phyloP scores from a whole-genome alignment of 2,888 invertebrate genomes.

The Pristionchus arcanus region DNA sequence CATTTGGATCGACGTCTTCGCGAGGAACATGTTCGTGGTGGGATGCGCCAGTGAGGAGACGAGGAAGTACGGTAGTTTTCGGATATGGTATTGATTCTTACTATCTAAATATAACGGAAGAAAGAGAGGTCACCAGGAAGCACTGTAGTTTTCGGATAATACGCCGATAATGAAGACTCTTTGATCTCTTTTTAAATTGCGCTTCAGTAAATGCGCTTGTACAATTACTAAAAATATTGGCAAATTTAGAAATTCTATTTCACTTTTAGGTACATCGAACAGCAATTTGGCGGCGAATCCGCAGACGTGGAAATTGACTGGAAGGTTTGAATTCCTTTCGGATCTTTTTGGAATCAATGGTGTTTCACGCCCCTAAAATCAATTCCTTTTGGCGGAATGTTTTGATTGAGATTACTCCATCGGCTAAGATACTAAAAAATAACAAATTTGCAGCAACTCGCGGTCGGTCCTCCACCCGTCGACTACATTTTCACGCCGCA shows the following conservation, averaged over 20 bases:
- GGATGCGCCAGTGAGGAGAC: slow-evolving; percentile 47
- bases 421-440: no score
- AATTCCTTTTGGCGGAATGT: no score
- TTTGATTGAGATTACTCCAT: no score
- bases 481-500: slow-evolving; percentile 51
- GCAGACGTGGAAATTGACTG: slow-evolving; percentile 40
- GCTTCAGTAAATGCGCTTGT: no score
- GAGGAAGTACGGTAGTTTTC: background rate
- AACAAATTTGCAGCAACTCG: slow-evolving; percentile 50
- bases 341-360: no score
- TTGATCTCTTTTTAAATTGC: no score
- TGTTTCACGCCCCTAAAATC: no score
- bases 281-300: slow-evolving; percentile 63
- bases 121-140: no score
- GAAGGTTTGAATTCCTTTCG: slow-evolving; percentile 3
- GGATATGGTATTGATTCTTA: no score
- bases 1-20: slow-evolving; percentile 64
- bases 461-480: slow-evolving; percentile 57
- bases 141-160: background rate
- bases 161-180: no score
- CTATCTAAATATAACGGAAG: no score
- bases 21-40: slow-evolving; percentile 53
- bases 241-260: background rate
- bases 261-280: slow-evolving; percentile 60
- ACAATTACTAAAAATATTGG: background rate